Percentiles rank a stretch among this genome's conserved stretches.
These are phyloP conservation scores for Aphaenogaster floridana DNA, from an alignment of 1,140 invertebrate genomes.

Conservation along the genomic window DNA sequence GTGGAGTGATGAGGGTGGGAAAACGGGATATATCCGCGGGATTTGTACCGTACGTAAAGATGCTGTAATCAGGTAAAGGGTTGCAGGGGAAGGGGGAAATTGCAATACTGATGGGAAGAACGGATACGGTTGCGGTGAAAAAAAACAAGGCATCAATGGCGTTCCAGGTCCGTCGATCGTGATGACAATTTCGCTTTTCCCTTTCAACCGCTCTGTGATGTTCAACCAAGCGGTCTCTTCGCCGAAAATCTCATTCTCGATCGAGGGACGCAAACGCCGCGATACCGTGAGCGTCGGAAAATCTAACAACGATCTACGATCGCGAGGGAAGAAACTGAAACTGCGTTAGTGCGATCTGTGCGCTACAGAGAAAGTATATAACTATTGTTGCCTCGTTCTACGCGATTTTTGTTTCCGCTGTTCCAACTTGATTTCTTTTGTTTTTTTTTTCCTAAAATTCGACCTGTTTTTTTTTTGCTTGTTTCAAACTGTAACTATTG, in stretches of 20 bases:
- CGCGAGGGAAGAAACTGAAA: conserved; percentile 66
- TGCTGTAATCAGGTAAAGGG: conserved; percentile 55
- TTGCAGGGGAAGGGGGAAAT: conserved; percentile 52
- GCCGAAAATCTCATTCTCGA: conserved; percentile 47
- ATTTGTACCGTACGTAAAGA: conserved; percentile 47
- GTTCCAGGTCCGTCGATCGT: conserved; percentile 58
- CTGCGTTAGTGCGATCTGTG: conserved; percentile 63
- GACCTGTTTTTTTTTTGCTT: conserved; percentile 31
- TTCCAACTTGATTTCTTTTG: conserved; percentile 32
- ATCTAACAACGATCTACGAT: conserved; percentile 68
- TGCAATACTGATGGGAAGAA: conserved; percentile 67
- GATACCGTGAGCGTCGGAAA: conserved; percentile 66
- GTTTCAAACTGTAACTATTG: conserved; percentile 54
- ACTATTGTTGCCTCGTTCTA: conserved; percentile 62
- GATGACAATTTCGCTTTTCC: conserved; percentile 12
- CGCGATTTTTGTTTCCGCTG: conserved; percentile 65
- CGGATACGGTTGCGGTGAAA: conserved; percentile 68
- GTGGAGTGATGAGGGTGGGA: conserved; percentile 19
- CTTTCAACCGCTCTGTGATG: background rate
- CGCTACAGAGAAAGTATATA: conserved; percentile 54
- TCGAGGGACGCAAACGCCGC: conserved; percentile 55
- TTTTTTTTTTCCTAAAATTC: conserved; percentile 14
- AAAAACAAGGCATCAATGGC: conserved; percentile 62
- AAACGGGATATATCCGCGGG: conserved; percentile 52
- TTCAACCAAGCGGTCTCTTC: background rate